Evolutionary conservation across 2,888 invertebrate genomes (phyloP).

Genomic region (Lypha dubia): DNA sequence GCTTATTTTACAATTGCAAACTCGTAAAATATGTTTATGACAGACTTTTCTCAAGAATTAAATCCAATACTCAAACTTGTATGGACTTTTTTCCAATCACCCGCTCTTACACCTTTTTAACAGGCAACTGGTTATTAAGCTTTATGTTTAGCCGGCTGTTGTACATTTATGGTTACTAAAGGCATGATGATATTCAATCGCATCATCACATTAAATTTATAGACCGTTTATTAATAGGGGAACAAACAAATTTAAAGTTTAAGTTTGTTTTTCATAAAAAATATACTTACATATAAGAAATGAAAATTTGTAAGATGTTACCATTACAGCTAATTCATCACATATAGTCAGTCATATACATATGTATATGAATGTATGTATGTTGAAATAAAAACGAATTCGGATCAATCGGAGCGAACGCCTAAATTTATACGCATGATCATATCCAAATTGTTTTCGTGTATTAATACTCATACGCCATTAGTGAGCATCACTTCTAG

Average conservation of each 20-base stretch:
- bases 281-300: neutral
- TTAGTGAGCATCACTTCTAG: too few relatives aligned
- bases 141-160: neutral
- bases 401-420: too few relatives aligned
- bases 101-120: conserved; percentile 39
- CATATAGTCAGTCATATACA: too few relatives aligned
- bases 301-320: too few relatives aligned
- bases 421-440: too few relatives aligned
- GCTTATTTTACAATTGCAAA: conserved; percentile 27
- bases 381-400: too few relatives aligned
- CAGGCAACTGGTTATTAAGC: conserved; percentile 21
- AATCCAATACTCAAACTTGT: conserved; percentile 49
- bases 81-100: conserved; percentile 30
- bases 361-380: too few relatives aligned
- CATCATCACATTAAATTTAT: conserved; percentile 29
- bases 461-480: too few relatives aligned
- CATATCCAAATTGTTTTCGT: too few relatives aligned
- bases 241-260: neutral
- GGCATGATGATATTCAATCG: conserved; percentile 59
- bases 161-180: conserved; percentile 26
- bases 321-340: too few relatives aligned
- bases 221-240: neutral
- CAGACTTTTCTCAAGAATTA: conserved; percentile 65
- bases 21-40: conserved; percentile 64
- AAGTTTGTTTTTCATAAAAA: neutral